A percentile compares a stretch with the other conserved stretches of the same genome.
Conservation (phyloP, 2,797 vertebrate species). For the Phyllotis vaccarum region DNA sequence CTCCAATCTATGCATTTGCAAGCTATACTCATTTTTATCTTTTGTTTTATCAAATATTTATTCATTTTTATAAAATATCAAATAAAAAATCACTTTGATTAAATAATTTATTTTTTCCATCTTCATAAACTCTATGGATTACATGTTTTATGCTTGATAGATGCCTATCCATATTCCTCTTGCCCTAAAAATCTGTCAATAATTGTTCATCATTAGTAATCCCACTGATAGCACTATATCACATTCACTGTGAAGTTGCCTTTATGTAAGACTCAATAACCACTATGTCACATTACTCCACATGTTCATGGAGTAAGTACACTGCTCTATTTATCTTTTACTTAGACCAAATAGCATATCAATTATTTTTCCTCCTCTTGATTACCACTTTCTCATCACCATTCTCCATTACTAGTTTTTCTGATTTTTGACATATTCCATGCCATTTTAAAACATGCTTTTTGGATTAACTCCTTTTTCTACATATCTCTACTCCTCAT, state of each 20-base stretch:
- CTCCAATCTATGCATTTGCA: not conserved
- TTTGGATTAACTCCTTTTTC: not conserved
- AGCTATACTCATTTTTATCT: not conserved
- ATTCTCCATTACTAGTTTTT: not conserved
- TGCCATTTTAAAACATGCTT: not conserved
- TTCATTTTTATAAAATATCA: not conserved
- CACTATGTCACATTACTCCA: no score
- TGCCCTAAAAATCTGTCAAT: not conserved
- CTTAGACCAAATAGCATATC: no score
- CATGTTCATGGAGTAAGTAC: no score
- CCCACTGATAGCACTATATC: rapidly evolving
- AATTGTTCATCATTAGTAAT: not conserved
- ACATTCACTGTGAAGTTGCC: not conserved
- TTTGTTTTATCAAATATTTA: not conserved
- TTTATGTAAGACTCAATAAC: not conserved
- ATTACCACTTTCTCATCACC: not conserved
- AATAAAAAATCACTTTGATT: not conserved
- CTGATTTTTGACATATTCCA: not conserved
- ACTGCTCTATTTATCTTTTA: not conserved
- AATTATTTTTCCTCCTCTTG: no score
- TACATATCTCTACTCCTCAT: not conserved
- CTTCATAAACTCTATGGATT: not conserved
- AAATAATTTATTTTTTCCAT: not conserved
- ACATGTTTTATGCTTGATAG: not conserved
- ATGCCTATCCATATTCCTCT: rapidly evolving